These are phyloP conservation scores for Physeter macrocephalus DNA, from an alignment of 2,113 vertebrate species.

Conservation along the genomic window DNA sequence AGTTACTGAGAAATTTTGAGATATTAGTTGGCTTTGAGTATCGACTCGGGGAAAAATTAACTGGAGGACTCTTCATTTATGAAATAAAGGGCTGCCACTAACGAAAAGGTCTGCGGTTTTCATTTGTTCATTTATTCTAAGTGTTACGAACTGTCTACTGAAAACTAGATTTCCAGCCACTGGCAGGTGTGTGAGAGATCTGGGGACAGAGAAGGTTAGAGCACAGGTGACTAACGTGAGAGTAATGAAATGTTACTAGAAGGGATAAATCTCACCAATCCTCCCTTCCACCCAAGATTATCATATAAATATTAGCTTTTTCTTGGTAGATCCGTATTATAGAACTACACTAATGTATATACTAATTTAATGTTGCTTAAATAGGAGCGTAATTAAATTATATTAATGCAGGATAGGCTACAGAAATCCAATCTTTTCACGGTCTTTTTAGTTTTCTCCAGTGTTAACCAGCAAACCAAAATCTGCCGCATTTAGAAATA, in stretches of 20 bases:
- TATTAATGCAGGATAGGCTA: not conserved
- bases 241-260: not conserved
- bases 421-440: not conserved
- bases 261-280: not conserved
- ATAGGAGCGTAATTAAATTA: not conserved
- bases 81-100: not conserved
- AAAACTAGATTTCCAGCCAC: not conserved
- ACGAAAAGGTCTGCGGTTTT: not conserved
- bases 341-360: not conserved
- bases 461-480: not conserved
- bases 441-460: not conserved
- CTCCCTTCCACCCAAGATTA: not conserved
- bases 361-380: not conserved
- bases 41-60: not conserved
- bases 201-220: not conserved
- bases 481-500: not conserved
- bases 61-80: not conserved
- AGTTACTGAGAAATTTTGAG: not conserved
- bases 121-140: not conserved
- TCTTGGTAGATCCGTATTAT: not conserved
- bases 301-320: not conserved
- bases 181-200: not conserved
- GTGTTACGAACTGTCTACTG: not conserved
- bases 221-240: too few species aligned
- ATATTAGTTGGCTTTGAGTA: not conserved